Conservation (phyloP, 2,113 vertebrate species). For the Setophaga kirtlandii region DNA sequence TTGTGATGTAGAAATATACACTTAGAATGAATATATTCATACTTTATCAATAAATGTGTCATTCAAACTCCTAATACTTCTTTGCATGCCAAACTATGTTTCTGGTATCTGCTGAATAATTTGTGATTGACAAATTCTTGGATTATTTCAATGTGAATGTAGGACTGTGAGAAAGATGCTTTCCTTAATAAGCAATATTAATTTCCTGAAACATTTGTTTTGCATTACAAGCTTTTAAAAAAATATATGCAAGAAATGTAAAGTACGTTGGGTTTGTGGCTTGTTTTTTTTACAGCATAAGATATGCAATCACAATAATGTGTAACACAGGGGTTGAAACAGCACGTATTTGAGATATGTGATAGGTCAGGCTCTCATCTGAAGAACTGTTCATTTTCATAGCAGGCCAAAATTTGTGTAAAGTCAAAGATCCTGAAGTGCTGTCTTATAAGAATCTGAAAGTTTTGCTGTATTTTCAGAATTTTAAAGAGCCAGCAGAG, state of each 20-base stretch:
- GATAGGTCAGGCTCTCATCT: background rate
- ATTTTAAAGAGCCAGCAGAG: background rate
- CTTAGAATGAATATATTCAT: background rate
- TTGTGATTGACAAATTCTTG: constrained; percentile 68
- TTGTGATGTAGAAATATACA: background rate
- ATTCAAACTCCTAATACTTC: constrained; percentile 11
- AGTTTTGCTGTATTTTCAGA: background rate
- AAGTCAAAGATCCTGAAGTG: background rate
- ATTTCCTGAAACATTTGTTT: background rate
- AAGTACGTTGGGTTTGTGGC: background rate
- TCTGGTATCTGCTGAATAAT: constrained; percentile 64
- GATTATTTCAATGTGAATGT: constrained; percentile 64
- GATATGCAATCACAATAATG: background rate
- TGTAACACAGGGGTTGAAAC: background rate
- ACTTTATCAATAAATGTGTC: background rate
- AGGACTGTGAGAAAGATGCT: constrained; percentile 47
- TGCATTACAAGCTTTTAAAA: background rate
- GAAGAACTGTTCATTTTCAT: background rate
- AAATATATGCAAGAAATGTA: background rate
- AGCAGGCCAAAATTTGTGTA: background rate
- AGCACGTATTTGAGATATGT: background rate
- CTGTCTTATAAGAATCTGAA: background rate
- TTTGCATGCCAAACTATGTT: constrained; percentile 54
- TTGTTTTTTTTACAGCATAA: fast-evolving
- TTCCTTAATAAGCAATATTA: constrained; percentile 6